phyloP scores from a whole-genome alignment of 2,113 vertebrate species.

The Prionailurus viverrinus region DNA sequence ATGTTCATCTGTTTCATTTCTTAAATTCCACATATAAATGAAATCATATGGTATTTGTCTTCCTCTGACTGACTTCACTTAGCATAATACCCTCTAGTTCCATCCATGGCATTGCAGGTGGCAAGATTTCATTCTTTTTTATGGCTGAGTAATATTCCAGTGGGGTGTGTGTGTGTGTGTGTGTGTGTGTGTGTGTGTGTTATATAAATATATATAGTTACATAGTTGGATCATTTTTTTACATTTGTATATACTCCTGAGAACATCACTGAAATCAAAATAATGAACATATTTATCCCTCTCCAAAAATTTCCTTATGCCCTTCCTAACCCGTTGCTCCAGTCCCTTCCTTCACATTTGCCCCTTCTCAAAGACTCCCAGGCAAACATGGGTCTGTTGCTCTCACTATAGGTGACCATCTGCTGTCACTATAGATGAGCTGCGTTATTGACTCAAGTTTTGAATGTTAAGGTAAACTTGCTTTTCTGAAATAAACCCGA shows the following conservation, averaged over 20 bases:
- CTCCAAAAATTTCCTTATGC: not conserved
- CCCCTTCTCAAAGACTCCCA: no score
- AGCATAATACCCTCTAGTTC: not conserved
- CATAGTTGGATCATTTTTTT: conserved; percentile 20
- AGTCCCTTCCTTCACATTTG: not conserved
- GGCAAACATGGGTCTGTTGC: not conserved
- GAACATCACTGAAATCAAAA: not conserved
- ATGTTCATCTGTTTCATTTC: not conserved
- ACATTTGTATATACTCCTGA: not conserved
- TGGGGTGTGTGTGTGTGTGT: no score
- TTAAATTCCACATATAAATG: not conserved
- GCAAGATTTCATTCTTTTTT: not conserved
- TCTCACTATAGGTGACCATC: not conserved
- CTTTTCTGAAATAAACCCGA: conserved; percentile 24
- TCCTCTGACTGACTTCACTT: not conserved
- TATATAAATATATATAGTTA: not conserved
- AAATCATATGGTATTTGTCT: not conserved
- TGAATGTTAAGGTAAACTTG: not conserved
- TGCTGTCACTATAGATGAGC: not conserved
- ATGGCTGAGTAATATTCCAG: not conserved
- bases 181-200: no score
- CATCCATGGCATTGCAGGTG: not conserved
- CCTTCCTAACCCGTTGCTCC: not conserved
- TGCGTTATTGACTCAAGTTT: not conserved
- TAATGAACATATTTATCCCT: not conserved